Evolutionary conservation across 2,113 vertebrate species (phyloP).

Genomic region (Triplophysa rosa): DNA sequence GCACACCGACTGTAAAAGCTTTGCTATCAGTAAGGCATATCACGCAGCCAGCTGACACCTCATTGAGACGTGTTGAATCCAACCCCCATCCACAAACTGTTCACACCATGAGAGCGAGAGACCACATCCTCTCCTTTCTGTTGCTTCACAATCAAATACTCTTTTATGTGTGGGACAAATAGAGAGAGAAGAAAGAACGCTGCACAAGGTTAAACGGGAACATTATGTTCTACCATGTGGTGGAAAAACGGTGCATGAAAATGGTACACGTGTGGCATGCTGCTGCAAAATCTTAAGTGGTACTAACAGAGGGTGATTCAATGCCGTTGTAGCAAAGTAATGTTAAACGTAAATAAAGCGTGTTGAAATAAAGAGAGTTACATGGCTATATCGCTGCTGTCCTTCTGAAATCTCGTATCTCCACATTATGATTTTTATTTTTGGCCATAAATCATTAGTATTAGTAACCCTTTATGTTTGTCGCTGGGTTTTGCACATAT

Average conservation of each 20-base stretch:
- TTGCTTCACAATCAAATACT: conserved; percentile 8
- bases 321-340: neutral
- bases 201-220: conserved; percentile 33
- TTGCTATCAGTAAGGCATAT: conserved; percentile 37
- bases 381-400: too few relatives aligned
- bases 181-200: conserved; percentile 22
- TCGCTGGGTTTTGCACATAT: too few relatives aligned
- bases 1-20: conserved; percentile 20
- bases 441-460: too few relatives aligned
- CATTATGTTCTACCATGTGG: conserved; percentile 2
- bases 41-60: conserved; percentile 34
- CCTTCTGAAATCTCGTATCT: too few relatives aligned
- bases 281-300: neutral
- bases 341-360: neutral
- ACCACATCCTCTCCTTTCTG: conserved; percentile 21
- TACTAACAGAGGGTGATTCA: neutral
- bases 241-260: neutral
- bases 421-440: too few relatives aligned
- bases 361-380: too few relatives aligned
- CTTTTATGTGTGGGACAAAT: conserved; percentile 13
- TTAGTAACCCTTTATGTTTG: too few relatives aligned
- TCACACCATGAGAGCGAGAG: neutral
- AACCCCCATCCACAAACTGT: conserved; percentile 27
- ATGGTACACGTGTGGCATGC: neutral
- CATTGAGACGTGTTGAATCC: conserved; percentile 36